phyloP scores from a whole-genome alignment of 2,888 invertebrate species.

The Eurytoma adleriae region DNA sequence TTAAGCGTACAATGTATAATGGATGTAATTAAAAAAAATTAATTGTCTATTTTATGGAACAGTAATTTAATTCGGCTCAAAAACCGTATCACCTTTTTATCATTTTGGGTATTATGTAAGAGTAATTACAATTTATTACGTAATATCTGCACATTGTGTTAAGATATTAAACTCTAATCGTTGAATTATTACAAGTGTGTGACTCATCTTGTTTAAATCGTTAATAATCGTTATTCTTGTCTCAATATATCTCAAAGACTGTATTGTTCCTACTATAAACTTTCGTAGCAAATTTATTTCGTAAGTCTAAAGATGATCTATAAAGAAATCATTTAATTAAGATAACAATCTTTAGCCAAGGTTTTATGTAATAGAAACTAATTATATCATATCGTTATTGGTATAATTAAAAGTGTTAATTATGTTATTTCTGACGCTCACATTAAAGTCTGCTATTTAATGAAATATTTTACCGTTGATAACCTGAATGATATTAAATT shows the following conservation, averaged over 20 bases:
- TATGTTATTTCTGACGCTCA: not conserved
- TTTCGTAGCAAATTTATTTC: conserved; percentile 11
- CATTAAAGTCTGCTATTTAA: too few species aligned
- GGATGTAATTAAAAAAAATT: too few species aligned
- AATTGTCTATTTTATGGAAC: too few species aligned
- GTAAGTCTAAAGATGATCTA: not conserved
- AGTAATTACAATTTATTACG: too few species aligned
- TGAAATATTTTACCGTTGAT: too few species aligned
- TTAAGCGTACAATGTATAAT: too few species aligned
- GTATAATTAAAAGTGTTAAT: conserved; percentile 12
- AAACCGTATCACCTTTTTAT: too few species aligned
- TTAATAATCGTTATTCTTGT: not conserved
- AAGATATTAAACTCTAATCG: not conserved
- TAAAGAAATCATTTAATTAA: conserved; percentile 8
- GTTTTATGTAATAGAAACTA: conserved; percentile 8
- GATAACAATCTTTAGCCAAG: conserved; percentile 12
- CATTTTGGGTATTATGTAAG: too few species aligned
- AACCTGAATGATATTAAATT: too few species aligned
- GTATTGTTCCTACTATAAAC: not conserved
- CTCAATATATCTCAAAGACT: not conserved
- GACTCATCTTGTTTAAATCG: conserved; percentile 13
- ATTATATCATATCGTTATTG: conserved; percentile 1
- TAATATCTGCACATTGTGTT: not conserved
- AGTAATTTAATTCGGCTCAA: too few species aligned
- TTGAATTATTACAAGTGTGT: not conserved